Evolutionary conservation across 92 coral and sea anemone species (phyloP).

Genomic region (Epizoanthus stellaris): DNA sequence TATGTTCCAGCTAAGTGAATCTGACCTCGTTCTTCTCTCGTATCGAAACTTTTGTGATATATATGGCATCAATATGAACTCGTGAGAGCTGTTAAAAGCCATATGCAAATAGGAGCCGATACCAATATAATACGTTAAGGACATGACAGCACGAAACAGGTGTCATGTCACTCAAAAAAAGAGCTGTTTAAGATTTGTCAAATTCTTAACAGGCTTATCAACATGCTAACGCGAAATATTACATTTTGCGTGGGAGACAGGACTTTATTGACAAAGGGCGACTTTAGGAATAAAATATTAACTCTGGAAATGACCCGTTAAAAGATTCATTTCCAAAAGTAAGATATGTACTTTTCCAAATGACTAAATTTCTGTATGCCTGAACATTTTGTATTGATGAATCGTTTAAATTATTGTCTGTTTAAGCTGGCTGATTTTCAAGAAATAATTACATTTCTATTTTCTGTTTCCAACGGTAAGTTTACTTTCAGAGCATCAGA

Average conservation of each 20-base stretch:
- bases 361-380: neutral
- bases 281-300: neutral
- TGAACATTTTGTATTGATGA: neutral
- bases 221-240: slow-evolving; percentile 9
- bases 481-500: slow-evolving; percentile 6
- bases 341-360: neutral
- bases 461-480: slow-evolving; percentile 11
- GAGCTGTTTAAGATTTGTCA: slow-evolving; percentile 13
- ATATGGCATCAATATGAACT: neutral
- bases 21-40: neutral
- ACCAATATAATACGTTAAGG: neutral
- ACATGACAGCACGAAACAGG: slow-evolving; percentile 36
- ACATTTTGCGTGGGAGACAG: slow-evolving; percentile 22
- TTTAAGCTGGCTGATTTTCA: slow-evolving; percentile 12
- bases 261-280: slow-evolving; percentile 31
- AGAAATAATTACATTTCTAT: slow-evolving; percentile 12
- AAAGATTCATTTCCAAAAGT: too few relatives aligned
- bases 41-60: neutral
- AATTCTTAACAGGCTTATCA: slow-evolving; percentile 20
- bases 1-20: neutral
- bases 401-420: neutral
- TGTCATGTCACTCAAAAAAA: slow-evolving; percentile 25
- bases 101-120: slow-evolving; percentile 25
- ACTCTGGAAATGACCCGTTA: neutral
- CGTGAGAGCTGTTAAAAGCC: slow-evolving; percentile 14